A percentile compares a stretch with the other conserved stretches of the same genome.
Evolutionary conservation across 2,113 vertebrate species (phyloP).

Genomic region (Eonycteris spelaea): DNA sequence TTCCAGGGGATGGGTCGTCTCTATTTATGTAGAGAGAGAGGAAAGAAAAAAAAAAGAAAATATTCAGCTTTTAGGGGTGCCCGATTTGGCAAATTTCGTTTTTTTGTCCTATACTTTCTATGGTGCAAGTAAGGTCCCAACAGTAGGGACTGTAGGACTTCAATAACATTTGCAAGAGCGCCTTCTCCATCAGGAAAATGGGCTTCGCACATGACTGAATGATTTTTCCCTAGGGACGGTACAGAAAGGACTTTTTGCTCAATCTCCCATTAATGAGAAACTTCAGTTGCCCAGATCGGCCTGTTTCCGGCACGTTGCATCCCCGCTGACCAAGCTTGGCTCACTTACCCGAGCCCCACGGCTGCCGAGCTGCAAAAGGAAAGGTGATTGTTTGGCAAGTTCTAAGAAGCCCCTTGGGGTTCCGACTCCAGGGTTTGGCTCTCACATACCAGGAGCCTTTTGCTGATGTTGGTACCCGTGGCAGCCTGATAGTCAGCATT

Average conservation of each 20-base stretch:
- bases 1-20: background rate
- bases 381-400: background rate
- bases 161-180: background rate
- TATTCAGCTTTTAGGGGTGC: background rate
- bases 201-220: background rate
- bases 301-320: background rate
- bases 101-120: background rate
- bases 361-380: background rate
- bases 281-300: background rate
- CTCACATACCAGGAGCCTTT: background rate
- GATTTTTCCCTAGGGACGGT: background rate
- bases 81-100: background rate
- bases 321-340: background rate
- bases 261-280: background rate
- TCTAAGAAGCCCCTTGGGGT: background rate
- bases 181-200: background rate
- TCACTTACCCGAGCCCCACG: background rate
- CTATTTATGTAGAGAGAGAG: background rate
- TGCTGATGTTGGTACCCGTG: accelerated
- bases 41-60: background rate
- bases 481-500: background rate
- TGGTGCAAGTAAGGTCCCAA: background rate
- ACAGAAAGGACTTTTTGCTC: background rate
- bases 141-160: background rate
- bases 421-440: background rate